Conservation (phyloP, 2,888 invertebrate genomes). For the Pandemis heparana region DNA sequence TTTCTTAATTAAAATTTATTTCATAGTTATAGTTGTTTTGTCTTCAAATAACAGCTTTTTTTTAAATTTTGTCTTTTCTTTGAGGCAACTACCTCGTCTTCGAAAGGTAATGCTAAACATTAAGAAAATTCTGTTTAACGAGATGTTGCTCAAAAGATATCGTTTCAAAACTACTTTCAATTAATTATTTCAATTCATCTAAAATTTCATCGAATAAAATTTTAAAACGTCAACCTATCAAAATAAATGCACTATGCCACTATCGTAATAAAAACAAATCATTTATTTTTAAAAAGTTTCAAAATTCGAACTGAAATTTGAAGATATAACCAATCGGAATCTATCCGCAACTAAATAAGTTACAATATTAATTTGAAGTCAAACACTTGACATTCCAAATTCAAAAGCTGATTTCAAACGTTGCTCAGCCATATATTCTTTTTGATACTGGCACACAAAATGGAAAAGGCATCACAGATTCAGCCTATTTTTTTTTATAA, state of each 20-base stretch:
- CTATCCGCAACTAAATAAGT: too few relatives aligned
- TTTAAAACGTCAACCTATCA: too few relatives aligned
- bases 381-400: slow-evolving; percentile 6
- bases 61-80: background rate
- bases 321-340: too few relatives aligned
- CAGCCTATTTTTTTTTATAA: slow-evolving; percentile 5
- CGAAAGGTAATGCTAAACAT: background rate
- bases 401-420: background rate
- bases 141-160: too few relatives aligned
- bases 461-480: background rate
- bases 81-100: background rate
- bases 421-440: background rate
- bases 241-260: background rate
- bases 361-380: background rate
- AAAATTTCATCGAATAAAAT: too few relatives aligned
- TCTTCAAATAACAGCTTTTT: background rate
- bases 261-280: background rate
- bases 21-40: background rate
- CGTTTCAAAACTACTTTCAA: too few relatives aligned
- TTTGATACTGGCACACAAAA: background rate
- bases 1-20: background rate
- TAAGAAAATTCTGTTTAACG: background rate
- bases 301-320: too few relatives aligned
- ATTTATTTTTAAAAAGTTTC: too few relatives aligned
- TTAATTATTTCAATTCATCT: too few relatives aligned